Base-by-base conservation (phyloP, 2,888 invertebrate species). In the Automeris io region DNA sequence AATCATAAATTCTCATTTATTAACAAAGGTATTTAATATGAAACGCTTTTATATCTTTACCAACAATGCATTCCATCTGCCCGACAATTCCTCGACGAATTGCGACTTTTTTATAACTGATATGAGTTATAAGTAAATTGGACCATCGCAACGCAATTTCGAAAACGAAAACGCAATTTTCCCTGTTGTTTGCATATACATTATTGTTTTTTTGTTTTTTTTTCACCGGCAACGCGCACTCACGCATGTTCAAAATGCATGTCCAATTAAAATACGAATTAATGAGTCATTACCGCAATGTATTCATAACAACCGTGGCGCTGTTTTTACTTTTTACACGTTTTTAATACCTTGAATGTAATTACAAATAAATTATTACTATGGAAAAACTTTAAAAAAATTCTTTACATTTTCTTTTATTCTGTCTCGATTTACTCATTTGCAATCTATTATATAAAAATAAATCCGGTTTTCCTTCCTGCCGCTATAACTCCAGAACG, bases 151-250 rank as follows among this genome's bases (percentile, higher is more conserved):
- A 77, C 79, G 61, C 51, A 46, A 60, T 58, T 57, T 70, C 54
- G 65, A 76, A 76, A 76, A 64, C 61, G 68, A 75, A 74, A 74
- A 72, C 52, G 61, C 51, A 75, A 79, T 73, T 81, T 79, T 73
- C 54, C 61, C 49, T 49, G 61, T 57, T 67, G 80, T 83, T 81
- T 78, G 75, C 78, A 82, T 82, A 61, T 72, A 78, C 78, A 79
- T 73, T 63, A 47, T 59, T 70, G 75, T 78, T 78, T 77, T 68
- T 34, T 23, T 25, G 16, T 68, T 34, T 23, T 25, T 23, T 31
- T 31, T 18, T 31, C 29, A 54, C 61, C 51, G 61, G 60, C 48
- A 50, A 48, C 48, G 51, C 74, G 78, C 78, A 75, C 75, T 76
- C 78, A 79, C 77, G 82, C 81, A 78, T 64, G 69, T 54, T 61